Evolutionary conservation across 2,113 vertebrate genomes (phyloP), one percentile per base, ranked within the genome.

Genomic region (Nothobranchius kuhntae): DNA sequence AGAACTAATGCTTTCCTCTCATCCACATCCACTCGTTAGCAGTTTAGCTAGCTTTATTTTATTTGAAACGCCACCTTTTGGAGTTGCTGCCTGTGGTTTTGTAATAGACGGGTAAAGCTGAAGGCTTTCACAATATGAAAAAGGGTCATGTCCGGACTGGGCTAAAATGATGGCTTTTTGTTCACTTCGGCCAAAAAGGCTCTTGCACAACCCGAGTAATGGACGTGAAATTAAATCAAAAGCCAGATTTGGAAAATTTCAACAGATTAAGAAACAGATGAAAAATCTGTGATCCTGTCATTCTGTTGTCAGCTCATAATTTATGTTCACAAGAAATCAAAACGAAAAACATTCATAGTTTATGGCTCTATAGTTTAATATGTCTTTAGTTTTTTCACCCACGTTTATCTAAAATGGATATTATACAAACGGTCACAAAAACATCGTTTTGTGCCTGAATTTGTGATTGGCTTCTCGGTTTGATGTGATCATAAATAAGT

Each of bases 111-210:
- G 2, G 40, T 8, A 45, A 12, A 45, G 44, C 44, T 45, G 44
- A 11, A 45, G 44, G 44, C 44, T 45, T 45, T 45, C 44, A 68
- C 70, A 38, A 8, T 54, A 50, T 85, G 76, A 70, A 80, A 73
- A 36, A 50, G 24, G 24, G 38, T 5, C 53, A 61, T 68, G 62
- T 82, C 63, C 52, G 30, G 75, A 83, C 78, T 72, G 67, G 68
- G 47, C 46, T 24, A 40, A 64, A 71, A 60, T 81, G 10, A 78
- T 69, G 70, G 58, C 53, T 68, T 69, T 17, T 75, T 72, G 30
- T 57, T 71, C 64, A 10, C 8, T 74, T 47, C 45, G 17, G 50
- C 38, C n/a, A 13, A 68, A 81, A 58, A 13, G 14, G 11, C 53
- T 48, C 14, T 73, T 69, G 12, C 14, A 53, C 50, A 77, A 65